Evolutionary conservation across 2,797 vertebrate genomes (phyloP), one percentile per base, ranked within the genome.

Genomic region (Chaenodraco wilsoni): DNA sequence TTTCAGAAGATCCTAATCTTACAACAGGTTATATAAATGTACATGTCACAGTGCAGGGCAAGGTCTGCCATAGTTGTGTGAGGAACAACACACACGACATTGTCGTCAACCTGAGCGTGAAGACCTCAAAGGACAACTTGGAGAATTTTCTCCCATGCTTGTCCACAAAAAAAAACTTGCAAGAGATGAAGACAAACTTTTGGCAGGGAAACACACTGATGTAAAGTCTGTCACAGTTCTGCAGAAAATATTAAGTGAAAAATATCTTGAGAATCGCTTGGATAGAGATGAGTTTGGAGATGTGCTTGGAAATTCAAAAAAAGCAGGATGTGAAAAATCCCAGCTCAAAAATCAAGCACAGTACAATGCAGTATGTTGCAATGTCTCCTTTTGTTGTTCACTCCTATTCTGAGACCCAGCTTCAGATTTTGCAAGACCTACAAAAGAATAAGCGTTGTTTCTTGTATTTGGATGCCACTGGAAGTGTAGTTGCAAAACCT

Each of bases 401-500:
- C 5, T 10, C 9, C 1, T 65, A 65, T 58, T 73, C 54, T 5
- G 70, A 73, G n/a, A 27, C 52, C 3, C 70, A 58, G 12, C 8
- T 72, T 8, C 54, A 58, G 27, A 57, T 72, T 65, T 33, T 65
- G 9, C 15, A 65, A 0, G 45, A 73, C 0, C 37, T 11, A 15
- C 62, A 51, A 19, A 65, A 65, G 4, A 72, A 6, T 1, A 65
- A 51, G 9, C 9, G 2, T 44, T 72, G 70, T 33, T 33, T 41
- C 2, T 58, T 72, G 1, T 72, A 65, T 41, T 19, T 72, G 70
- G 70, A 65, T 72, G 70, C 61, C 10, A 72, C 50, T 56, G 52
- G 69, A 44, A 72, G 60, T 64, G 69, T 72, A 56, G 69, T 64
- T 48, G 51, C 44, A 3, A 72, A 65, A 45, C 61, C 52, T 62